Evolutionary conservation across 2,888 invertebrate genomes (phyloP), one percentile per base, ranked within the genome.

Genomic region (Phymatocera aterrima): DNA sequence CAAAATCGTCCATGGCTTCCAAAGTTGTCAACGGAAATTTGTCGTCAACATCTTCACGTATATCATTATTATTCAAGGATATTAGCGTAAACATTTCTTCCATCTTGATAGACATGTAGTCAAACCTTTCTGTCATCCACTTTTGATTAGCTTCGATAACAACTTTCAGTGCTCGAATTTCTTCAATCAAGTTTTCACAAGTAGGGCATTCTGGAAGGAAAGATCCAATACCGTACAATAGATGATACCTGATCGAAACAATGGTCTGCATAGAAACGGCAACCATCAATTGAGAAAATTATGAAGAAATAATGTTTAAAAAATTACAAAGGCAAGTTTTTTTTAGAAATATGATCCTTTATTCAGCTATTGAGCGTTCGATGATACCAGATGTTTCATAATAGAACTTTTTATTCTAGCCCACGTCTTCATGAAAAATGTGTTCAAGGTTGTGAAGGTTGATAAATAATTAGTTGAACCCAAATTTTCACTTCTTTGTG

Each of bases 21-120:
- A 61, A 37, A 34, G 6, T 61, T 61, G n/a, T n/a, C 37, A 61
- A 6, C n/a, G 34, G 61, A 61, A 61, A 61, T 61, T 61, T n/a
- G 34, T 61, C 61, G 5, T 61, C 37, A 61, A 61, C 2, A 61
- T 34, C 61, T 34, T 34, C 61, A 61, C n/a, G 18, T 61, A 18
- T 61, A 3, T 3, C 61, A 34, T 37, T 31, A 61, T n/a, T 61
- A 61, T 61, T 34, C n/a, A 61, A 34, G 18, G 61, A 61, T 34
- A 61, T 31, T 1, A 61, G 31, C 34, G 31, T 61, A 61, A 61
- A 61, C 61, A 61, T 6, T 3, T 31, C 61, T 10, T 61, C n/a
- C 61, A 61, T 61, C 61, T 61, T 61, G 34, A 18, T 34, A 61
- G 61, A 61, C 34, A 61, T 61, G 31, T 61, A 61, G 34, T 61